phyloP scores from a whole-genome alignment of 1,140 invertebrate genomes.

The Aphelenchoides fujianensis region DNA sequence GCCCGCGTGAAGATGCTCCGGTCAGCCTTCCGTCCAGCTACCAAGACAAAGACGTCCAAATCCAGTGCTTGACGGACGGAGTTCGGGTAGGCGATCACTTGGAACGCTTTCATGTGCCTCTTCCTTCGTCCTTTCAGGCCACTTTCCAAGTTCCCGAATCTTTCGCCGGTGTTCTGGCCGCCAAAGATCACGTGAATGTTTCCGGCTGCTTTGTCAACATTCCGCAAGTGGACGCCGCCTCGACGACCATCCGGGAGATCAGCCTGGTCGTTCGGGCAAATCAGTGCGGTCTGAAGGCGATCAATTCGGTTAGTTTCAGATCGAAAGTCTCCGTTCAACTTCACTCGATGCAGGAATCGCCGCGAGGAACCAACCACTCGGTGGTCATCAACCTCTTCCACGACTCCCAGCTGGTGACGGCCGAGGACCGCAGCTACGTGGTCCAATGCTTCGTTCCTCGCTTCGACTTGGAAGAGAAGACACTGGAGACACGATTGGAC shows the following conservation, averaged over 20 bases:
- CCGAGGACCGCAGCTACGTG: conserved; percentile 28
- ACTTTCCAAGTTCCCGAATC: conserved; percentile 35
- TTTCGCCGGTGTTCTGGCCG: conserved; percentile 33
- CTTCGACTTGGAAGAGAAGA: background rate
- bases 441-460: conserved; percentile 38
- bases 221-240: conserved; percentile 14
- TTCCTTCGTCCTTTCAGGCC: conserved; percentile 21
- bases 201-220: conserved; percentile 28
- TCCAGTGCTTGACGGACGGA: conserved; percentile 23
- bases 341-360: conserved; percentile 26
- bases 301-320: conserved; percentile 36
- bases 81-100: conserved; percentile 23
- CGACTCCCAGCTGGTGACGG: conserved; percentile 31
- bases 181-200: conserved; percentile 42
- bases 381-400: conserved; percentile 37
- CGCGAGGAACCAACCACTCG: conserved; percentile 32
- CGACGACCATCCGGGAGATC: conserved; percentile 22
- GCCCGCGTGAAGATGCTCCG: background rate
- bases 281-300: conserved; percentile 27
- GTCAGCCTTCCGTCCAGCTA: background rate
- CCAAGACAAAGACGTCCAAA: conserved; percentile 13
- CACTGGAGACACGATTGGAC: conserved; percentile 19
- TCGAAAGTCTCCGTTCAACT: conserved; percentile 20
- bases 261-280: conserved; percentile 12
- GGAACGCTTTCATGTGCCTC: too few relatives aligned